These are phyloP conservation scores for Salpingus planirostris DNA, from an alignment of 2,888 invertebrate species.

Conservation along the genomic window DNA sequence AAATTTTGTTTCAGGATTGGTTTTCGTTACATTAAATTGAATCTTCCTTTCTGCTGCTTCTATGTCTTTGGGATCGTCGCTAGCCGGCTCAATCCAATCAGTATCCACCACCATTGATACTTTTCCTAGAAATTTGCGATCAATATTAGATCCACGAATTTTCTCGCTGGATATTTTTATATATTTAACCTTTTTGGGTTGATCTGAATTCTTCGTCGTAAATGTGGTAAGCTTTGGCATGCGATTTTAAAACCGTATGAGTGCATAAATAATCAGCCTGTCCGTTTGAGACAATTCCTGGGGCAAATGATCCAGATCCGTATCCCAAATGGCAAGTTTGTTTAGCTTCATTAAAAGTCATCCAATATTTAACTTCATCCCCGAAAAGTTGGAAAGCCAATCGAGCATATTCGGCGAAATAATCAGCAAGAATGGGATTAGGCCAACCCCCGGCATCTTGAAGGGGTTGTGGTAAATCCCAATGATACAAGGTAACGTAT, in stretches of 20 bases:
- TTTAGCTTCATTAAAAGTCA: slow-evolving; percentile 1
- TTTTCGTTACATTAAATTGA: not conserved
- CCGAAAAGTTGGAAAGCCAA: slow-evolving; percentile 47
- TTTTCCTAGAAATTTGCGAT: slow-evolving; percentile 48
- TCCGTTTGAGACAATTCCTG: slow-evolving; percentile 31
- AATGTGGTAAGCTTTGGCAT: slow-evolving; percentile 55
- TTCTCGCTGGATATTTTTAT: slow-evolving; percentile 33
- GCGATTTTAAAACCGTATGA: slow-evolving; percentile 57
- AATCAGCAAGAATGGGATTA: slow-evolving; percentile 1
- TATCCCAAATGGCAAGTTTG: not conserved
- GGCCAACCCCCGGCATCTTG: slow-evolving; percentile 25
- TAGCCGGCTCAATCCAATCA: slow-evolving; percentile 54
- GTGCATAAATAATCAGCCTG: slow-evolving; percentile 55
- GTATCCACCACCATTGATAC: too few relatives aligned
- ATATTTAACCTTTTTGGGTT: slow-evolving; percentile 43
- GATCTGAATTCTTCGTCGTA: slow-evolving; percentile 52
- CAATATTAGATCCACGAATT: slow-evolving; percentile 48
- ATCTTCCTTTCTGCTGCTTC: slow-evolving; percentile 46
- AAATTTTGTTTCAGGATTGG: too few relatives aligned
- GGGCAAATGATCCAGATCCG: not conserved
- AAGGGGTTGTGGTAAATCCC: slow-evolving; percentile 47
- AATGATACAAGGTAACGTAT: slow-evolving; percentile 45
- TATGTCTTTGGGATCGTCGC: slow-evolving; percentile 44
- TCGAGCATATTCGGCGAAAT: slow-evolving; percentile 2
- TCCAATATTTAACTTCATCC: slow-evolving; percentile 53